phyloP scores from a whole-genome alignment of 2,113 vertebrate species.

The Piaya cayana region DNA sequence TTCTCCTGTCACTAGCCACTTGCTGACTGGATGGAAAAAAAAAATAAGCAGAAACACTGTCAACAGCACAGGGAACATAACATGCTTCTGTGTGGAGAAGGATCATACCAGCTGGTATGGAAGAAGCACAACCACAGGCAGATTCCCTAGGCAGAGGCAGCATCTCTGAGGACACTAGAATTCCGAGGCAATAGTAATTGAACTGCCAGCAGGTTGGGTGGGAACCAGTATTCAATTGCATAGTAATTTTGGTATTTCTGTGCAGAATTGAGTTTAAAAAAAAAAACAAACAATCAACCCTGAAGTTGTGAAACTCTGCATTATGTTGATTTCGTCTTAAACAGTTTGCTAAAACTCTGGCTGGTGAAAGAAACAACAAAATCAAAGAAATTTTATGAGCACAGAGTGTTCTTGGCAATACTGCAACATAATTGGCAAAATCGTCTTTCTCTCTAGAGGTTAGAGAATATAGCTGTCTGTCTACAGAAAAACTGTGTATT shows the following conservation, averaged over 20 bases:
- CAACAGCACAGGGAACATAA: background rate
- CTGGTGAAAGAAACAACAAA: background rate
- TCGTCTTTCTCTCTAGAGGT: background rate
- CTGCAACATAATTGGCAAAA: conserved; percentile 10
- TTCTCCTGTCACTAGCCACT: background rate
- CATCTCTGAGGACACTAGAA: background rate
- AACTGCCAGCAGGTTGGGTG: background rate
- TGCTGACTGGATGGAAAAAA: background rate
- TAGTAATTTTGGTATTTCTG: background rate
- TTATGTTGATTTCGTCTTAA: background rate
- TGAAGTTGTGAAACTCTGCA: background rate
- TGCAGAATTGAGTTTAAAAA: background rate
- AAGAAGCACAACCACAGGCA: background rate
- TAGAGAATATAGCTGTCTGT: background rate
- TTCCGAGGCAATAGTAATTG: background rate
- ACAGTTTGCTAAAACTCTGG: background rate
- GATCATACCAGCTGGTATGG: background rate
- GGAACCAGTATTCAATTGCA: background rate
- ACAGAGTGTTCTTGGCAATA: background rate
- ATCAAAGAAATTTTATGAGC: background rate
- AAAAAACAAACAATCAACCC: background rate
- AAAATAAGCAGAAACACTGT: background rate
- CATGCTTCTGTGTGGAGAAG: accelerated
- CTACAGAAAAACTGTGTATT: background rate
- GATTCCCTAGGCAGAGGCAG: background rate